phyloP scores from a whole-genome alignment of 37 sponge, comb jelly and placozoan species.

The Ephydatia muelleri region DNA sequence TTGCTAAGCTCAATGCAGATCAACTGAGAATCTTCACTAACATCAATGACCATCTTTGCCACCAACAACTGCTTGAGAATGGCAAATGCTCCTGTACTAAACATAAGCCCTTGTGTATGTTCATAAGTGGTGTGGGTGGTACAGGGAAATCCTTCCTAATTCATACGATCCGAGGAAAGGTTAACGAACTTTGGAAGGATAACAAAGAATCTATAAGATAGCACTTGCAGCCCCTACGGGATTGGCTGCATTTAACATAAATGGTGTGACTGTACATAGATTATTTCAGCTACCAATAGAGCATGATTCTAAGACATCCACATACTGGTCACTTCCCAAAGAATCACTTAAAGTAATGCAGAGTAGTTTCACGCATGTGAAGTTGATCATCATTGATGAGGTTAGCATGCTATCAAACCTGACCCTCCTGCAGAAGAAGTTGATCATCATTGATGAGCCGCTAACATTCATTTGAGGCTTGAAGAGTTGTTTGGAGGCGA shows the following conservation, averaged over 20 bases:
- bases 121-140: slow-evolving; percentile 59
- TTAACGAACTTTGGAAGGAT: neutral
- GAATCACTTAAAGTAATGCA: slow-evolving; percentile 36
- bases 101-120: slow-evolving; percentile 17
- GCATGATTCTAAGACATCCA: slow-evolving; percentile 46
- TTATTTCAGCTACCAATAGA: slow-evolving; percentile 45
- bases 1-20: too few relatives aligned
- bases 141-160: slow-evolving; percentile 65
- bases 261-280: slow-evolving; percentile 41
- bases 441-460: too few relatives aligned
- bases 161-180: slow-evolving; percentile 8
- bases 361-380: slow-evolving; percentile 24
- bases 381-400: slow-evolving; percentile 66
- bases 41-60: too few relatives aligned
- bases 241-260: slow-evolving; percentile 40
- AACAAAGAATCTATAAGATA: neutral
- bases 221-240: slow-evolving; percentile 53
- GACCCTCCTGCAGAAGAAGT: slow-evolving; percentile 35
- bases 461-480: too few relatives aligned
- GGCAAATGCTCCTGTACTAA: neutral
- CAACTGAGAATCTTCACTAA: too few relatives aligned
- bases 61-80: too few relatives aligned
- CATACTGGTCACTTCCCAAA: slow-evolving; percentile 55
- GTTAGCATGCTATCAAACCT: slow-evolving; percentile 66
- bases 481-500: too few relatives aligned